Evolutionary conservation across 2,113 vertebrate species (phyloP).

Genomic region (Psittacus erithacus): DNA sequence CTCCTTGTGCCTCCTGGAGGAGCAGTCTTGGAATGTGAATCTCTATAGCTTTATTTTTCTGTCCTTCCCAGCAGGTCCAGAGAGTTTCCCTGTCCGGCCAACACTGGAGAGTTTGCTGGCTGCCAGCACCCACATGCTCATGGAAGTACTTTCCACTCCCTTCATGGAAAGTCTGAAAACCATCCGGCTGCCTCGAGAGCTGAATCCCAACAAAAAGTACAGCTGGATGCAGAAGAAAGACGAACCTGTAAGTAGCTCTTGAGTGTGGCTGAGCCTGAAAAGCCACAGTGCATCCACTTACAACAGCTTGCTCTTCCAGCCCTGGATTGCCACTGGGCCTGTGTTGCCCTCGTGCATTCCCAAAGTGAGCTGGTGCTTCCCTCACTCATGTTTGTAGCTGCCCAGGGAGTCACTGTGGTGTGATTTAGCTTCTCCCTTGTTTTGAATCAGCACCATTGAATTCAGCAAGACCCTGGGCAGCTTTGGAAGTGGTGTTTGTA

Average conservation of each 20-base stretch:
- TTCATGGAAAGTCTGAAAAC: conserved; percentile 81
- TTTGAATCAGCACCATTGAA: neutral
- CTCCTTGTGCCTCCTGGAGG: neutral
- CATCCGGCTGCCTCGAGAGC: conserved; percentile 86
- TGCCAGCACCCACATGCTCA: conserved; percentile 90
- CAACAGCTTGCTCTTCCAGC: neutral
- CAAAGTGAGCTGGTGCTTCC: accelerated
- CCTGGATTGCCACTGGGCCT: accelerated
- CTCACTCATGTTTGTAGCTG: neutral
- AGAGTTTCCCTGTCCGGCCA: conserved; percentile 73
- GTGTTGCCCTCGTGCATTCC: neutral
- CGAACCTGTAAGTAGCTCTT: conserved; percentile 81
- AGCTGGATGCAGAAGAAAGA: conserved; percentile 98
- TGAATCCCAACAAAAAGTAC: conserved; percentile 94
- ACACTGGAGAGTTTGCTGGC: conserved; percentile 89
- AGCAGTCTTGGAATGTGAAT: neutral
- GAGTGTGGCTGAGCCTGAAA: neutral
- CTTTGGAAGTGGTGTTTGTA: neutral
- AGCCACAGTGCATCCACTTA: neutral
- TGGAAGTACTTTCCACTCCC: conserved; percentile 88
- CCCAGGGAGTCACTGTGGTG: neutral
- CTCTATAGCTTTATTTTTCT: neutral
- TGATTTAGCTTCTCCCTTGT: neutral
- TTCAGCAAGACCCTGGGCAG: neutral
- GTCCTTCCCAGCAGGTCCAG: conserved; percentile 42